Base-by-base conservation (phyloP, 2,888 invertebrate genomes). In the Parnassius orleans region DNA sequence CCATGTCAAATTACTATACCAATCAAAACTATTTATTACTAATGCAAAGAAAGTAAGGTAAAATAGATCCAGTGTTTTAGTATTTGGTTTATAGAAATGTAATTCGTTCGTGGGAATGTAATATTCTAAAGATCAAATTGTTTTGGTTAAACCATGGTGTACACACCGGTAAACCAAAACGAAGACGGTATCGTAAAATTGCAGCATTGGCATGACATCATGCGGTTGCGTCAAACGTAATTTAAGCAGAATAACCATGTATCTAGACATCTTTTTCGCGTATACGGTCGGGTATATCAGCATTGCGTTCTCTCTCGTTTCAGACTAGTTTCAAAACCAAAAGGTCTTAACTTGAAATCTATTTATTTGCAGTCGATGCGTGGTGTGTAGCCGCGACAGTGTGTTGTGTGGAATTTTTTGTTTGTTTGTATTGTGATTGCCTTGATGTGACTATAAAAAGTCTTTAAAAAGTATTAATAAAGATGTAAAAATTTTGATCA, bases 171-270 rank as follows among this genome's bases (percentile, higher is more conserved):
- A 53, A 67, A 54, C 55, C 33, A 46, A 42, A 54, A 66, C 60
- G 50, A 19, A 60, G 56, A 67, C 61, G 50, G 24, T 61, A 60
- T 63, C 64, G 60, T 58, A 67, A 68, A 67, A 68, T 69, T 64
- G 68, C 67, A 66, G 69, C 76, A 81, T 84, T 84, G 73, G 82
- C 83, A 87, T 89, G 88, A 87, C 85, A 85, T 87, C 87, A 88
- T 84, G 79, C 69, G 77, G 77, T 83, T 83, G 82, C 83, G 79
- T 85, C 84, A 84, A 65, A 71, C 80, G 81, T n/a, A 81, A 83
- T 79, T 71, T 71, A 66, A 59, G 55, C 62, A 51, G 65, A 73
- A 65, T 64, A 65, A 60, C 64, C 33, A 64, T 52, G 69, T 66
- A 65, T 73, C 71, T 64, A 68, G 52, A 67, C 61, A 57, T 84